Conservation (phyloP, 1,140 invertebrate genomes). For the Meloidogyne floridensis region DNA sequence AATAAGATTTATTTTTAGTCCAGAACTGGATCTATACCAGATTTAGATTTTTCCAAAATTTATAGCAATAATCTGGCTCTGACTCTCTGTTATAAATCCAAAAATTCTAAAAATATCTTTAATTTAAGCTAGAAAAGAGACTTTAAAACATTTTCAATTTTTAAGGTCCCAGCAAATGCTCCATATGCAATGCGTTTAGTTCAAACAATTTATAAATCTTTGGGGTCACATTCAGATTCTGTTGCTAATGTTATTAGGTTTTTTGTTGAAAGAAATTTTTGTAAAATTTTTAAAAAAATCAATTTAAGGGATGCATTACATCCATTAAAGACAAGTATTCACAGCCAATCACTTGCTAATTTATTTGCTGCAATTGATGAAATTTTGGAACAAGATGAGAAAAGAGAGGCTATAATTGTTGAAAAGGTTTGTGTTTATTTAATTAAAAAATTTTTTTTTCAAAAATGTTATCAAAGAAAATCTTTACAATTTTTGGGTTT, state of each 20-base stretch:
- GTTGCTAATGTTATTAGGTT: conserved; percentile 39
- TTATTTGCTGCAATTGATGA: conserved; percentile 53
- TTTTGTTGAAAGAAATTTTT: too few relatives aligned
- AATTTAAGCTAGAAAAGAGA: too few relatives aligned
- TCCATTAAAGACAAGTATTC: conserved; percentile 56
- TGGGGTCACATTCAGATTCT: conserved; percentile 46
- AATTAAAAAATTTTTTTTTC: too few relatives aligned
- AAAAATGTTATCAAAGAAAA: fast-evolving
- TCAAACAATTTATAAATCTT: conserved; percentile 52
- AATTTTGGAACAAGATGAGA: conserved; percentile 52
- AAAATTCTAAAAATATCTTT: too few relatives aligned
- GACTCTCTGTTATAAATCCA: too few relatives aligned
- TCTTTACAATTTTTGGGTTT: too few relatives aligned
- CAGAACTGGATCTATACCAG: too few relatives aligned
- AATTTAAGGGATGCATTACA: conserved; percentile 46
- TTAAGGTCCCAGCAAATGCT: conserved; percentile 46
- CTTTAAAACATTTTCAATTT: not conserved
- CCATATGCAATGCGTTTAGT: conserved; percentile 54
- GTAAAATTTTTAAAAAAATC: too few relatives aligned
- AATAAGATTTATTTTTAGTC: too few relatives aligned
- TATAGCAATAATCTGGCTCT: too few relatives aligned
- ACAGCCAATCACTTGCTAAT: conserved; percentile 53
- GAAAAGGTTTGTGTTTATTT: conserved; percentile 44
- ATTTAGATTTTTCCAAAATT: too few relatives aligned
- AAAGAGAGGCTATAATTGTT: conserved; percentile 42